A percentile compares a stretch with the other conserved stretches of the same genome.
phyloP scores from a whole-genome alignment of 1,140 invertebrate genomes.

The Zelostemma sp. region DNA sequence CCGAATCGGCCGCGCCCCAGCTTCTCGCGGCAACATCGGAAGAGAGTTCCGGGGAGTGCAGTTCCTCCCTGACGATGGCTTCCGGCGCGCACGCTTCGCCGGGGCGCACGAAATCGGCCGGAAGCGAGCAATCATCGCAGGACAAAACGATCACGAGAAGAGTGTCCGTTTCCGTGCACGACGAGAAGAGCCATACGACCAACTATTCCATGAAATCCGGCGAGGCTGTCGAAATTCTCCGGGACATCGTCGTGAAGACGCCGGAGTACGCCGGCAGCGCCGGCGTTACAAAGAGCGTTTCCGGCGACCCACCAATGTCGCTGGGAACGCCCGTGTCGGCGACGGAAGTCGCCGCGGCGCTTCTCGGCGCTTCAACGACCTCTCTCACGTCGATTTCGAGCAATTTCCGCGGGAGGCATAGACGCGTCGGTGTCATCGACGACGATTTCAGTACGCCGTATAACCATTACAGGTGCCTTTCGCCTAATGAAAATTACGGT shows the following conservation, averaged over 20 bases:
- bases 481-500: constrained; percentile 74
- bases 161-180: constrained; percentile 61
- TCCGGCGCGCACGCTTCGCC: constrained; percentile 45
- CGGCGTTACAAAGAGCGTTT: constrained; percentile 66
- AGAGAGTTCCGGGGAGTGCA: constrained; percentile 56
- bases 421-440: constrained; percentile 66
- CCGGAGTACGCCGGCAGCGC: constrained; percentile 37
- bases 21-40: constrained; percentile 24
- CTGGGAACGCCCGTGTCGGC: constrained; percentile 70
- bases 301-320: constrained; percentile 62
- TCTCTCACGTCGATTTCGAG: constrained; percentile 63
- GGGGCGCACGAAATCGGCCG: constrained; percentile 38
- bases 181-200: constrained; percentile 44
- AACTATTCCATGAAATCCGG: constrained; percentile 50
- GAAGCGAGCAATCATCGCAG: constrained; percentile 36
- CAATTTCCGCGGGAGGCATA: constrained; percentile 58
- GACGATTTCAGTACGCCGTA: constrained; percentile 80
- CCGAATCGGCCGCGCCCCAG: constrained; percentile 8
- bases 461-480: constrained; percentile 79
- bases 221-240: constrained; percentile 34
- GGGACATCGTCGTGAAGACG: constrained; percentile 35
- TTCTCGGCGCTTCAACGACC: constrained; percentile 72
- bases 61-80: constrained; percentile 42
- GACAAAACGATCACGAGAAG: constrained; percentile 33
- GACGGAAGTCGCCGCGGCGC: constrained; percentile 70